Evolutionary conservation across 2,888 invertebrate genomes (phyloP), one percentile per base, ranked within the genome.

Genomic region (Empis livida): DNA sequence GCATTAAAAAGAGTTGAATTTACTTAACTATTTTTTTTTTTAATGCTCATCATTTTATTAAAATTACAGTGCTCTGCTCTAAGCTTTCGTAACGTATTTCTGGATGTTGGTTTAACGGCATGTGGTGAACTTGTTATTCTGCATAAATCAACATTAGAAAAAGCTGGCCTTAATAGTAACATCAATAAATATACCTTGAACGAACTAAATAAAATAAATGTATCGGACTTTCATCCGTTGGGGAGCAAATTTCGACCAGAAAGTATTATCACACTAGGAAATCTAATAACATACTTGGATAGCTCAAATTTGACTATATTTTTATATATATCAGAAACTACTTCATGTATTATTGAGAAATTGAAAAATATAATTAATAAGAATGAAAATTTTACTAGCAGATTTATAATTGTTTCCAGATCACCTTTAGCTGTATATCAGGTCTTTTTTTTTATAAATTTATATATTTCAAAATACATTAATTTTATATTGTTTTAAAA

Each of bases 381-480:
- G 1, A 57, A 65, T 46, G 57, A 61, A 47, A 53, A 58, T 47
- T 66, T 69, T 43, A 56, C 59, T 5, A 57, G 60, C 47, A 63
- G 63, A 17, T 63, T 61, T 49, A 59, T 70, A 49, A 56, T 70
- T 23, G 60, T 68, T 13, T 66, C 63, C 45, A 62, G 60, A 38
- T 70, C 69, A 2, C 67, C 69, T 2, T 54, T 65, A 45, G 62
- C 60, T n/a, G 64, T 70, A 43, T 69, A 68, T 47, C 66, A 68
- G 61, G 68, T 67, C 47, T 17, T 49, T 13, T 17, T 46, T 13
- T 27, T 44, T 31, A 9, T 42, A 40, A 16, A 4, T 42, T 40
- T 44, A 27, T 13, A 31, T 15, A 9, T 16, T 13, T 1, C 16
- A 27, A 42, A 35, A 5, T 13, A 37, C 42, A 38, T 42, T 20